Evolutionary conservation across 2,797 vertebrate species (phyloP).

Genomic region (Malurus splendens): DNA sequence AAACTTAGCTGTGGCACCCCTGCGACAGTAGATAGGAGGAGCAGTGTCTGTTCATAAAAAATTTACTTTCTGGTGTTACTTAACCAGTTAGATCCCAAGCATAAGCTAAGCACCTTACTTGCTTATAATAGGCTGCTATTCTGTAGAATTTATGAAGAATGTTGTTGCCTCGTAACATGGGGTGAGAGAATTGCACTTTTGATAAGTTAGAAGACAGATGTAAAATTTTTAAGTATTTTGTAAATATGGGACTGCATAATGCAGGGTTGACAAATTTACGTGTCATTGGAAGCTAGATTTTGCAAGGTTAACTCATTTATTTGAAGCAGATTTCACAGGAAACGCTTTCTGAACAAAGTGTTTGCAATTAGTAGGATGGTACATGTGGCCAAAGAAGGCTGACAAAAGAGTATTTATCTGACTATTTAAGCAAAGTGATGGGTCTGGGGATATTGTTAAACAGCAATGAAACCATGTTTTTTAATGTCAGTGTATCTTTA

Average conservation of each 20-base stretch:
- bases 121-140: constrained; percentile 97
- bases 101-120: constrained; percentile 99
- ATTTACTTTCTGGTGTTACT: constrained; percentile 65
- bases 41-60: constrained; percentile 41
- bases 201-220: constrained; percentile 77
- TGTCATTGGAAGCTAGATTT: constrained; percentile 73
- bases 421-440: constrained; percentile 52
- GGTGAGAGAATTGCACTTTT: constrained; percentile 88
- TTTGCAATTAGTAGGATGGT: constrained; percentile 27
- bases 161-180: constrained; percentile 77
- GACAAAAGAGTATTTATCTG: constrained; percentile 56
- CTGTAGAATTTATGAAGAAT: constrained; percentile 98
- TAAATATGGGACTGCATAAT: constrained; percentile 80
- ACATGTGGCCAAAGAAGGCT: constrained; percentile 65
- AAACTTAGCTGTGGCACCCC: constrained; percentile 85
- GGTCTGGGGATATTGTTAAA: constrained; percentile 57
- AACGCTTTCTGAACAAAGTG: constrained; percentile 68
- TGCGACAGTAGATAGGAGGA: constrained; percentile 69
- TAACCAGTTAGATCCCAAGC: constrained; percentile 68
- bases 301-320: constrained; percentile 86
- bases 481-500: constrained; percentile 26
- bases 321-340: constrained; percentile 71
- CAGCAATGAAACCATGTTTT: constrained; percentile 28
- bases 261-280: constrained; percentile 73
- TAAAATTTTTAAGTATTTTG: constrained; percentile 83